Conservation (phyloP, 2,888 invertebrate genomes). For the Eristalis intricaria region DNA sequence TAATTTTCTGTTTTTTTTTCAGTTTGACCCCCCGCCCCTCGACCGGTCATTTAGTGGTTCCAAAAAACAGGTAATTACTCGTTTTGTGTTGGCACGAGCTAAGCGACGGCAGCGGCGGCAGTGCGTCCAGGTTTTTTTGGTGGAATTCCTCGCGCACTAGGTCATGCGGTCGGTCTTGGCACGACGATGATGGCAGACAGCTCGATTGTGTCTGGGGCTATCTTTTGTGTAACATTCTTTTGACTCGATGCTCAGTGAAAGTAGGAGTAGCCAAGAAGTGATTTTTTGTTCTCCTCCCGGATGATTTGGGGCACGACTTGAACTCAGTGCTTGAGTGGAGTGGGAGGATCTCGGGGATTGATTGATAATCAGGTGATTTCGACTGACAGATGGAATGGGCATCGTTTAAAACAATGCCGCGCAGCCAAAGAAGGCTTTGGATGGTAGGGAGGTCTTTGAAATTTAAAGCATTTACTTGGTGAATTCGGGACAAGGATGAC, state of each 20-base stretch:
- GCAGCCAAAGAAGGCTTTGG: no score
- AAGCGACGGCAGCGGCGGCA: background rate
- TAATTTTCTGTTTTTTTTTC: constrained; percentile 21
- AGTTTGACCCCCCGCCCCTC: no score
- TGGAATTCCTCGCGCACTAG: constrained; percentile 29
- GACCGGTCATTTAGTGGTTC: background rate
- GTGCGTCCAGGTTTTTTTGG: constrained; percentile 11
- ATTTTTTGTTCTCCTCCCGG: background rate
- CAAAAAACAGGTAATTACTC: constrained; percentile 35
- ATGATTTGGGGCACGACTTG: constrained; percentile 47
- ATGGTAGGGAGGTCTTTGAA: no score
- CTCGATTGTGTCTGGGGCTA: constrained; percentile 22
- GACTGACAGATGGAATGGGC: background rate
- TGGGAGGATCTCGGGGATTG: constrained; percentile 7
- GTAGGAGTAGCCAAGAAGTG: background rate
- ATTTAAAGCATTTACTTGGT: no score
- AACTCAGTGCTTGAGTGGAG: background rate
- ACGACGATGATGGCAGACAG: background rate
- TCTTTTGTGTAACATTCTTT: constrained; percentile 35
- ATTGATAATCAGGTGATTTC: constrained; percentile 10
- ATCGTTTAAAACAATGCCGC: no score
- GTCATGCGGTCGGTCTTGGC: constrained; percentile 22
- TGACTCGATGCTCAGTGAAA: constrained; percentile 24
- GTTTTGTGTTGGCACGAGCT: constrained; percentile 48
- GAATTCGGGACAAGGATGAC: no score